Percentiles rank a stretch among this genome's conserved stretches.
Conservation (phyloP, 2,797 vertebrate species). For the Sparidentex hasta region DNA sequence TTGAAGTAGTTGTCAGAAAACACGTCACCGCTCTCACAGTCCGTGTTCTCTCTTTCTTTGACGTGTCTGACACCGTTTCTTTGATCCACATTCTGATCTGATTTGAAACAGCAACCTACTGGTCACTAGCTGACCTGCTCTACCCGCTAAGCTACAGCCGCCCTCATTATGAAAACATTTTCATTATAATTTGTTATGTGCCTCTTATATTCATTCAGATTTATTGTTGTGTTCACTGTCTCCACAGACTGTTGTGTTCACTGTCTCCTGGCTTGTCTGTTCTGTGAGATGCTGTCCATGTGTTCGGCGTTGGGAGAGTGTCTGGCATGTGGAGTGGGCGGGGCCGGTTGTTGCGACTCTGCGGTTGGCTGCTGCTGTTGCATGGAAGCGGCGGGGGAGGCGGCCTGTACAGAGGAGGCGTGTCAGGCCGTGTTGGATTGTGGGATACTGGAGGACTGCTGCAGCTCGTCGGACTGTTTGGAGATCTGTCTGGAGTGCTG, state of each 20-base stretch:
- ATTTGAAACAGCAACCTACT: too few relatives aligned
- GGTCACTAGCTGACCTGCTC: too few relatives aligned
- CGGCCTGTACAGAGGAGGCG: conserved; percentile 70
- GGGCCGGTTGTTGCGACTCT: conserved; percentile 69
- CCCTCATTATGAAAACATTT: too few relatives aligned
- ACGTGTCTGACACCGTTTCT: too few relatives aligned
- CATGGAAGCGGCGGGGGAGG: conserved; percentile 68
- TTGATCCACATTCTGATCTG: too few relatives aligned
- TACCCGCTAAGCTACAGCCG: too few relatives aligned
- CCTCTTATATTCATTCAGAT: too few relatives aligned
- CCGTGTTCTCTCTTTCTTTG: too few relatives aligned
- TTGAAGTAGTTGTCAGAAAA: too few relatives aligned
- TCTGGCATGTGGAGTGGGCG: conserved; percentile 78
- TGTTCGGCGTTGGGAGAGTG: conserved; percentile 83
- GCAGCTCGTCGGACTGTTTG: conserved; percentile 86
- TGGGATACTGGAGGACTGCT: conserved; percentile 86
- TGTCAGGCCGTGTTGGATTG: conserved; percentile 84
- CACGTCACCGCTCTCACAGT: too few relatives aligned
- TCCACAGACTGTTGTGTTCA: conserved; percentile 85
- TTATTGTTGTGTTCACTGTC: conserved; percentile 5
- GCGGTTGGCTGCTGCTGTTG: conserved; percentile 75
- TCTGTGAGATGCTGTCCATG: conserved; percentile 86
- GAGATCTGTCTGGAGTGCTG: conserved; percentile 90
- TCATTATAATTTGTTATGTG: too few relatives aligned
- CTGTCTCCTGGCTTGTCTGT: conserved; percentile 88